These are phyloP conservation scores for Platycnemis pennipes DNA, from an alignment of 2,888 invertebrate species.

Conservation along the genomic window DNA sequence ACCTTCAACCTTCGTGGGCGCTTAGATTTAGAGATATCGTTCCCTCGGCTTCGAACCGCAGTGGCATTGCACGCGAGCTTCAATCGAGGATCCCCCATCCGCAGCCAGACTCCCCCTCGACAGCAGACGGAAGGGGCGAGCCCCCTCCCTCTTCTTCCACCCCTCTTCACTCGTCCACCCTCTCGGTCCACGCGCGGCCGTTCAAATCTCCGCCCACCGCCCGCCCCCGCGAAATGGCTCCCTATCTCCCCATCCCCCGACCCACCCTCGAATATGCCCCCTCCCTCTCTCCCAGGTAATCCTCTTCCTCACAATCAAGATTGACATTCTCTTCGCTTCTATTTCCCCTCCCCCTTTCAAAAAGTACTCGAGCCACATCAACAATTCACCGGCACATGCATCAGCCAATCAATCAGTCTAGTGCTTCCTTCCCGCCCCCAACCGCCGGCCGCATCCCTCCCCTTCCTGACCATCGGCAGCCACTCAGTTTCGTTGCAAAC, in stretches of 20 bases:
- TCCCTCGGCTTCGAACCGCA: too few species aligned
- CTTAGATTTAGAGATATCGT: too few species aligned
- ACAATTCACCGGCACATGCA: neutral
- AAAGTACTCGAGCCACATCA: neutral
- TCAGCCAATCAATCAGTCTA: neutral
- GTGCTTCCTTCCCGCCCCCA: neutral
- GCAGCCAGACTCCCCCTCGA: neutral
- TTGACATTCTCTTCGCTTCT: too few species aligned
- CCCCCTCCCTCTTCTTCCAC: neutral
- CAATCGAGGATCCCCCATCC: neutral
- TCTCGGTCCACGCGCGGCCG: neutral
- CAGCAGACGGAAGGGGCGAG: neutral
- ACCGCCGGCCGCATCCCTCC: neutral
- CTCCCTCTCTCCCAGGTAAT: neutral
- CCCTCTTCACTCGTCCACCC: neutral
- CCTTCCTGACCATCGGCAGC: neutral
- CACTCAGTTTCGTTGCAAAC: too few species aligned
- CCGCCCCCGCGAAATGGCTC: neutral
- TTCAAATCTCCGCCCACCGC: conserved; percentile 13
- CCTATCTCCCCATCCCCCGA: neutral
- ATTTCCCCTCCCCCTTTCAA: neutral
- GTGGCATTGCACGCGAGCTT: too few species aligned
- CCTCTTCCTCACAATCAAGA: neutral
- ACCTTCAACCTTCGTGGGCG: too few species aligned
- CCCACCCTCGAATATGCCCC: neutral